Percentiles rank a stretch among this genome's conserved stretches.
Evolutionary conservation across 2,888 invertebrate species (phyloP).

Genomic region (Calliphora vomitoria): DNA sequence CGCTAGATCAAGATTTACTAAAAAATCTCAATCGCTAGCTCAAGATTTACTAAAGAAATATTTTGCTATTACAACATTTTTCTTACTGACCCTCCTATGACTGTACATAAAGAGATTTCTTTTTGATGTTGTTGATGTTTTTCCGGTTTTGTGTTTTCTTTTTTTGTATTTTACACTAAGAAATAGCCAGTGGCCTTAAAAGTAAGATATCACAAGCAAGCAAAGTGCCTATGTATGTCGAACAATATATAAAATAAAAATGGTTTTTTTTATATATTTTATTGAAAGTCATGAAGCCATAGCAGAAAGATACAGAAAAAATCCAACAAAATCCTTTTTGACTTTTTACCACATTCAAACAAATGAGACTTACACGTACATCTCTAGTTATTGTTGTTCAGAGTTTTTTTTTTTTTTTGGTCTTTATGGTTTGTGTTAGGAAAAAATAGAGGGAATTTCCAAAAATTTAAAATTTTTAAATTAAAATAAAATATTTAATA

Average conservation of each 20-base stretch:
- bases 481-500: too few relatives aligned
- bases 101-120: background rate
- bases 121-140: slow-evolving; percentile 8
- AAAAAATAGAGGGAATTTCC: background rate
- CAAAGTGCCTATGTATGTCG: background rate
- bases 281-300: slow-evolving; percentile 54
- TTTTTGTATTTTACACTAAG: slow-evolving; percentile 12
- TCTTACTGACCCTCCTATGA: background rate
- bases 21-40: too few relatives aligned
- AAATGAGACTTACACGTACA: background rate
- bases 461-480: background rate
- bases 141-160: background rate
- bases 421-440: background rate
- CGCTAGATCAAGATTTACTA: too few relatives aligned
- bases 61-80: too few relatives aligned
- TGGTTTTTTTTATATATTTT: slow-evolving; percentile 45
- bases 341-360: slow-evolving; percentile 33
- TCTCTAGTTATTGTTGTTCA: background rate
- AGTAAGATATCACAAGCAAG: slow-evolving; percentile 25
- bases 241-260: slow-evolving; percentile 21
- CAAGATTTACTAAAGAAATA: background rate
- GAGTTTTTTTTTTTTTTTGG: background rate
- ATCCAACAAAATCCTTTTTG: slow-evolving; percentile 41
- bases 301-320: background rate
- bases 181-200: slow-evolving; percentile 28